A percentile compares a stretch with the other conserved stretches of the same genome.
Evolutionary conservation across 2,113 vertebrate genomes (phyloP).

Genomic region (Elachura formosa): DNA sequence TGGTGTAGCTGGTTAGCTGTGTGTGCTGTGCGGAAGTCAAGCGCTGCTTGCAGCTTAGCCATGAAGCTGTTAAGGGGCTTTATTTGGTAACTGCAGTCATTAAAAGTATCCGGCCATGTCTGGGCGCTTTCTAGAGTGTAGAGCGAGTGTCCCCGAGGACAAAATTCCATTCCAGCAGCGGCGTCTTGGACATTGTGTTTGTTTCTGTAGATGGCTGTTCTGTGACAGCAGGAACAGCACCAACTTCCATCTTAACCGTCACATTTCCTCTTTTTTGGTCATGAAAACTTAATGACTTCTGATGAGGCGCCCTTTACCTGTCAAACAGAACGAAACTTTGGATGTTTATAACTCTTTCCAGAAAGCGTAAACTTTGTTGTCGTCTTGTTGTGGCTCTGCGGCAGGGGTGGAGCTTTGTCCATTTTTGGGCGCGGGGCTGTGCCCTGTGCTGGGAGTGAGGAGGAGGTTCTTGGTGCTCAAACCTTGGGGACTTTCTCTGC

Average conservation of each 20-base stretch:
- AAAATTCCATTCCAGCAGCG: not conserved
- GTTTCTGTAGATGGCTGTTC: not conserved
- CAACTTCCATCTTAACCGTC: not conserved
- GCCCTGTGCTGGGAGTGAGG: not conserved
- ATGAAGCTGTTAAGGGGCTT: not conserved
- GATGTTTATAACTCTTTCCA: not conserved
- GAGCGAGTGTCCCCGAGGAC: not conserved
- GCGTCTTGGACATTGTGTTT: not conserved
- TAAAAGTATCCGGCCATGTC: not conserved
- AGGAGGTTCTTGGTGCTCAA: not conserved
- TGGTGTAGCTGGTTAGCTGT: not conserved
- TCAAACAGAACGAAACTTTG: accelerated
- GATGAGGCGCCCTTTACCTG: not conserved
- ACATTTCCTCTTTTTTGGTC: not conserved
- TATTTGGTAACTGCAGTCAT: not conserved
- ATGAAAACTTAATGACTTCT: not conserved
- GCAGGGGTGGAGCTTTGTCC: slow-evolving; percentile 33
- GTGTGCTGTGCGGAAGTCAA: not conserved
- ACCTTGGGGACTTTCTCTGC: not conserved
- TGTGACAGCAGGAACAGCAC: not conserved
- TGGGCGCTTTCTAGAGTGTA: not conserved
- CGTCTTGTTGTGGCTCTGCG: not conserved
- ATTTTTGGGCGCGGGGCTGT: slow-evolving; percentile 2
- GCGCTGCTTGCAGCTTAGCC: not conserved
- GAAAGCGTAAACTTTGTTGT: not conserved